Evolutionary conservation across 2,888 invertebrate genomes (phyloP).

Genomic region (Chrysina gloriosa): DNA sequence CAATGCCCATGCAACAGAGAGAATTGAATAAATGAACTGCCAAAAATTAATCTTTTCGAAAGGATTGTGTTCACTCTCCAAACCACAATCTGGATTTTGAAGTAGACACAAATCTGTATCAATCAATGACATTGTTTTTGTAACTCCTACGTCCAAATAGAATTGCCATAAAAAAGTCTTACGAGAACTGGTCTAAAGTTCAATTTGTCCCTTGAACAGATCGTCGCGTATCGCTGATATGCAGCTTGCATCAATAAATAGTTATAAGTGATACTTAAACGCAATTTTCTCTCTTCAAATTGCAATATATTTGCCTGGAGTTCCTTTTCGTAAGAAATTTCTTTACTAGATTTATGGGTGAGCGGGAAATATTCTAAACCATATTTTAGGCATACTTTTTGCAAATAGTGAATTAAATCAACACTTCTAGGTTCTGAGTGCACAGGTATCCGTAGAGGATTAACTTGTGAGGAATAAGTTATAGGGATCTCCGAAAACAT

Average conservation of each 20-base stretch:
- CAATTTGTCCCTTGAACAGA: slow-evolving; percentile 64
- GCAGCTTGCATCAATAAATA: slow-evolving; percentile 66
- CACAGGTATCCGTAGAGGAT: slow-evolving; percentile 49
- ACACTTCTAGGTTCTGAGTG: slow-evolving; percentile 61
- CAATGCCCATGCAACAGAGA: slow-evolving; percentile 67
- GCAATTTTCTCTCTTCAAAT: slow-evolving; percentile 66
- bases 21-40: slow-evolving; percentile 71
- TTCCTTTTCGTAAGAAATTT: slow-evolving; percentile 23
- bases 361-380: background rate
- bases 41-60: slow-evolving; percentile 73
- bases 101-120: slow-evolving; percentile 68
- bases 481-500: slow-evolving; percentile 26
- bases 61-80: slow-evolving; percentile 67
- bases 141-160: slow-evolving; percentile 69
- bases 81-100: slow-evolving; percentile 66
- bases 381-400: slow-evolving; percentile 57
- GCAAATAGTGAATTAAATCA: slow-evolving; percentile 66
- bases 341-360: background rate
- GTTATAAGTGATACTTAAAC: slow-evolving; percentile 59
- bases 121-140: slow-evolving; percentile 67
- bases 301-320: slow-evolving; percentile 34
- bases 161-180: slow-evolving; percentile 72
- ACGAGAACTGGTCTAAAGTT: slow-evolving; percentile 65
- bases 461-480: slow-evolving; percentile 24
- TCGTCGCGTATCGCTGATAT: slow-evolving; percentile 68